Base-by-base conservation (phyloP, 2,888 invertebrate genomes). In the Eulithis prunata region DNA sequence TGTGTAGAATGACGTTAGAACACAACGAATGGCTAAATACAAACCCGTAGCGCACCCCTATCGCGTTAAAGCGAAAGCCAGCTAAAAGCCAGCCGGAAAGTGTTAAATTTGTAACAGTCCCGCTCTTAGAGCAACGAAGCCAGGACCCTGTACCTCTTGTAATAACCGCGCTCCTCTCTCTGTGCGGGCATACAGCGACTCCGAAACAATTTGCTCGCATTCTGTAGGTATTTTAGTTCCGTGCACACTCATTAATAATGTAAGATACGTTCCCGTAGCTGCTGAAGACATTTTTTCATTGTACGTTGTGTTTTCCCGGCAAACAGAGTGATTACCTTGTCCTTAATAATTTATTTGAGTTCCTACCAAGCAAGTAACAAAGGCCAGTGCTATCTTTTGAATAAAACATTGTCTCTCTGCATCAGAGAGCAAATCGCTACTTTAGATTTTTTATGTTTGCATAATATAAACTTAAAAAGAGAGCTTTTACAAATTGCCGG, bases 341-440 rank as follows among this genome's bases (percentile, higher is more conserved):
- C 78, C 78, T 88, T 84, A 88, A 87, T 89, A 88, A 88, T 89
- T 87, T 87, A 89, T 89, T 86, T 83, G 81, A 81, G 83, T 83
- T 85, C 80, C 84, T 86, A 85, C 82, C 81, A 81, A 86, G 85
- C 81, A 81, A 86, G 85, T 81, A 86, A 85, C 88, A 86, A 86
- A 89, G 87, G 85, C 85, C 85, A 85, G 87, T 83, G 81, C 85
- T 86, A 84, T 82, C 82, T 84, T 71, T 76, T 90, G 88, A 89
- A 90, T 90, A 89, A 90, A 87, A 89, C 88, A 90, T 89, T 75
- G 73, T 80, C 78, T 80, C 78, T 83, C 82, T 82, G 79, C 79
- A 81, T 71, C 80, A 78, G 79, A 76, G 78, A 81, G 80, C 78
- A 82, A 85, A 84, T 82, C 78, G 82, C 77, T 77, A 78, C 72